A percentile compares a stretch with the other conserved stretches of the same genome.
Conservation (phyloP, 1,140 invertebrate species). For the Euglossa dilemma region DNA sequence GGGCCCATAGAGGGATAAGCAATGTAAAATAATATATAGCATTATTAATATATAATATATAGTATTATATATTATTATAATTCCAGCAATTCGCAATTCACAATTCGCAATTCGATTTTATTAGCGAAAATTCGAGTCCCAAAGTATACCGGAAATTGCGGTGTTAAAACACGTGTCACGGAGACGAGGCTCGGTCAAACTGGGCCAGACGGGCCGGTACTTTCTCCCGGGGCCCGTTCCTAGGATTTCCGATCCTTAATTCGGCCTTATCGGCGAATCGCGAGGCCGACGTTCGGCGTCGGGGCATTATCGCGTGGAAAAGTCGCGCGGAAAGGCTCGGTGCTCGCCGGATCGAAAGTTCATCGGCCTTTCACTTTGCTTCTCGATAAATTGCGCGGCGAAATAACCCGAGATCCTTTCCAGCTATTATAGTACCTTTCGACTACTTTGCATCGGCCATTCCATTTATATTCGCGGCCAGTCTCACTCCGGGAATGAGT, state of each 20-base stretch:
- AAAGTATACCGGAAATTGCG: too few relatives aligned
- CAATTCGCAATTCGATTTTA: too few relatives aligned
- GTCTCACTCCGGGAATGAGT: constrained; percentile 45
- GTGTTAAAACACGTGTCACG: too few relatives aligned
- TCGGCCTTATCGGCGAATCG: not conserved
- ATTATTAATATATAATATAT: too few relatives aligned
- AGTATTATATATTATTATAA: too few relatives aligned
- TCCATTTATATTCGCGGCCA: constrained; percentile 62
- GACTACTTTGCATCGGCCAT: constrained; percentile 56
- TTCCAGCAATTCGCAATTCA: too few relatives aligned
- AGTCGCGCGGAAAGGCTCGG: not conserved
- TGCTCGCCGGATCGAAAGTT: constrained; percentile 32
- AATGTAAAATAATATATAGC: too few relatives aligned
- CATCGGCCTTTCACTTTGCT: constrained; percentile 50
- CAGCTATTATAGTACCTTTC: constrained; percentile 47
- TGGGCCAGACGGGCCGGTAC: too few relatives aligned
- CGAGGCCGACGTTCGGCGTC: not conserved
- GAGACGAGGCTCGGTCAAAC: too few relatives aligned
- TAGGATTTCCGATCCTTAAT: not conserved
- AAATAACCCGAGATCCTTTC: constrained; percentile 43
- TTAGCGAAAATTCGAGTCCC: too few relatives aligned
- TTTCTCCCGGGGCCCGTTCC: too few relatives aligned
- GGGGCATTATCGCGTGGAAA: not conserved
- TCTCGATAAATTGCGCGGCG: constrained; percentile 27
- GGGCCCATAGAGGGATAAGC: too few relatives aligned